These are phyloP conservation scores for Madoqua kirkii DNA, from an alignment of 2,113 vertebrate species.

Conservation along the genomic window DNA sequence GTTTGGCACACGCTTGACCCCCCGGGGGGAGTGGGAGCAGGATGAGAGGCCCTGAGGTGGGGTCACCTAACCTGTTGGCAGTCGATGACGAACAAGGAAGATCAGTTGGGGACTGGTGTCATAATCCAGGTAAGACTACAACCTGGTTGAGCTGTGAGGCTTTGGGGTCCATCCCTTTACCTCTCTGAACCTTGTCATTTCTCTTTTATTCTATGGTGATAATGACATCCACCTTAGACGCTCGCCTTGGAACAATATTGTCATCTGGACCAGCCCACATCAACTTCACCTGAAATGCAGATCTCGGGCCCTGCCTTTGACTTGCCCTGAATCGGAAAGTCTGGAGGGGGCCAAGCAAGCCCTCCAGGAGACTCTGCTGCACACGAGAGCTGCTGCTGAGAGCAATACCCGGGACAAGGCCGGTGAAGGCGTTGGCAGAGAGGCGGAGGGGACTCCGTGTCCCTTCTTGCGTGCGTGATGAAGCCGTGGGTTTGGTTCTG, in stretches of 20 bases:
- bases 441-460: fast-evolving
- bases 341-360: not conserved
- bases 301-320: fast-evolving
- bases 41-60: not conserved
- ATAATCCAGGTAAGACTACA: not conserved
- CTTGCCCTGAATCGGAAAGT: not conserved
- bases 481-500: not conserved
- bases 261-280: not conserved
- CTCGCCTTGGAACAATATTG: not conserved
- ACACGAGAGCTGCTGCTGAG: fast-evolving
- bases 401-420: fast-evolving
- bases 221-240: not conserved
- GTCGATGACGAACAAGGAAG: not conserved
- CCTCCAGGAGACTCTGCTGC: too few species aligned
- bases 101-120: not conserved
- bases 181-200: not conserved
- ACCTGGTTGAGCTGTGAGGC: not conserved
- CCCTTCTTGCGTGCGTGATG: not conserved
- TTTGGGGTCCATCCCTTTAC: not conserved
- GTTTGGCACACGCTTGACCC: not conserved
- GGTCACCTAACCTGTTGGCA: too few species aligned
- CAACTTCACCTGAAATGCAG: not conserved
- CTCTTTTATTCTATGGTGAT: not conserved
- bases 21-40: too few species aligned
- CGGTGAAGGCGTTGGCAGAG: not conserved